A percentile compares a stretch with the other conserved stretches of the same genome.
Conservation (phyloP, 2,113 vertebrate genomes). For the Tautogolabrus adspersus region DNA sequence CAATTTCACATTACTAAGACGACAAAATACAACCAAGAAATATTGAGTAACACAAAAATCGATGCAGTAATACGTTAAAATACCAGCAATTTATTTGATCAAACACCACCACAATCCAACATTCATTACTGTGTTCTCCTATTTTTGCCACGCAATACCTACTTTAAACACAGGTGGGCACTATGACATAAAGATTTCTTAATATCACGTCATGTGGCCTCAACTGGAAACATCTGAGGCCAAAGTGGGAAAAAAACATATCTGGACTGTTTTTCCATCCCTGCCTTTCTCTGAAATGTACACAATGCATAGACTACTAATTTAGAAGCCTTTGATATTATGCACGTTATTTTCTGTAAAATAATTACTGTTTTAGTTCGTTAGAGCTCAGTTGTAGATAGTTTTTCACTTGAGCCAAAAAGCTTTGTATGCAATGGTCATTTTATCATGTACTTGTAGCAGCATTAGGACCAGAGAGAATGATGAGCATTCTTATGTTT, state of each 20-base stretch:
- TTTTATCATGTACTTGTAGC: constrained; percentile 10
- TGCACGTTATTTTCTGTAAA: neutral
- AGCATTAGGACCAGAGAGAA: constrained; percentile 18
- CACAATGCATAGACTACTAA: neutral
- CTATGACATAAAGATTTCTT: constrained; percentile 34
- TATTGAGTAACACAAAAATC: neutral
- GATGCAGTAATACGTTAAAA: neutral
- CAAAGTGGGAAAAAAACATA: neutral
- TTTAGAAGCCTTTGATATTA: neutral
- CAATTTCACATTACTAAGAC: neutral
- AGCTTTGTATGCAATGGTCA: neutral
- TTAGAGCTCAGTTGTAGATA: neutral
- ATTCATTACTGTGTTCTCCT: too few relatives aligned
- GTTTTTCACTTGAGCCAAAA: neutral
- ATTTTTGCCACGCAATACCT: neutral
- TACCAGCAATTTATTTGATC: too few relatives aligned
- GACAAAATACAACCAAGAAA: neutral
- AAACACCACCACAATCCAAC: too few relatives aligned
- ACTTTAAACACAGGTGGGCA: constrained; percentile 74
- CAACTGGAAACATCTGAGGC: neutral
- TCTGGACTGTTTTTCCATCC: neutral
- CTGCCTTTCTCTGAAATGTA: neutral
- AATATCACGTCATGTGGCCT: neutral
- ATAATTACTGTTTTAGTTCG: neutral
- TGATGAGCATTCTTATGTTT: constrained; percentile 28